Evolutionary conservation across 2,888 invertebrate species (phyloP), one percentile per base, ranked within the genome.

Genomic region (Cosmorhoe ocellata): DNA sequence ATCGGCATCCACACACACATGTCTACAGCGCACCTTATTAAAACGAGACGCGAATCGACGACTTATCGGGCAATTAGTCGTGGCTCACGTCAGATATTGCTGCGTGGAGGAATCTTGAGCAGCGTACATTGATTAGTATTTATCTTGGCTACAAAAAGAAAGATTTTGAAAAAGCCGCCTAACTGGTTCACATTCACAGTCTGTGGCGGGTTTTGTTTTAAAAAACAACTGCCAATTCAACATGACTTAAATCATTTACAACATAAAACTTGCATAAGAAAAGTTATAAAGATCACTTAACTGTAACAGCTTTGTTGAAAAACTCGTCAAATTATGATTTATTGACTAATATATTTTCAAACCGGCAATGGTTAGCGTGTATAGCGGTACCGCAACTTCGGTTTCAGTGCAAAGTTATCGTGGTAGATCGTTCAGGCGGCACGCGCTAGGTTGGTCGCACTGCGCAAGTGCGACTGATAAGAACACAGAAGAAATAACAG

Each of bases 31-130:
- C 81, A 87, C 89, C 89, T 89, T 89, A 90, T 90, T 90, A 89
- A 89, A 89, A 89, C 88, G 89, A 89, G 89, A 88, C 85, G 85
- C 85, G 85, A 88, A 89, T 89, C 87, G 88, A 85, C 89, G 88
- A 88, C 86, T 90, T 90, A 89, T 89, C 89, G 89, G 85, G 83
- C 89, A 89, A 89, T 89, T 90, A 90, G 88, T 88, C 82, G 85
- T 80, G 79, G 79, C 79, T 76, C 79, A 79, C 83, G 79, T 82
- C 84, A 81, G 81, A 81, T 77, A 72, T 73, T 79, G 67, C 71
- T 63, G 65, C 76, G 84, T 67, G 58, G 46, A 61, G 57, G 62
- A 74, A 67, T 74, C 69, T 61, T 75, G 72, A 77, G 74, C 65
- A 60, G 58, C 64, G 66, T 88, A 83, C 88, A 87, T 82, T 82